Base-by-base conservation (phyloP, 2,888 invertebrate genomes). In the Brenthis daphne region DNA sequence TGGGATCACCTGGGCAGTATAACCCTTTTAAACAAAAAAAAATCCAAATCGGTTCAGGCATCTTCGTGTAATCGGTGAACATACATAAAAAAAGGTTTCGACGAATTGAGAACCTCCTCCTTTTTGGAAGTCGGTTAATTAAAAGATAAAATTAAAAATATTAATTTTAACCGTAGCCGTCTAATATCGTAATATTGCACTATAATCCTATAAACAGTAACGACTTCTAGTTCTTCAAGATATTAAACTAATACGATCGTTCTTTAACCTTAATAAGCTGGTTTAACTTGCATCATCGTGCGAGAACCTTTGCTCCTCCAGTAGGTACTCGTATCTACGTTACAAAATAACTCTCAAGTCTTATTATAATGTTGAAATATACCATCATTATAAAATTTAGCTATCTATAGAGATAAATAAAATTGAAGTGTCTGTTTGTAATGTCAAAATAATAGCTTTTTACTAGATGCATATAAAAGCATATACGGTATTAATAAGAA, bases 191-290 rank as follows among this genome's bases (percentile, higher is more conserved):
- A 63, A 51, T 53, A 51, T 63, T 63, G 61, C 37, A 63, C 37
- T 63, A 33, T 63, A 63, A 63, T 63, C 53, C 53, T 53, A 63
- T 63, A 58, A 58, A 13, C 53, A 63, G 53, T 55, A 47, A 43
- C n/a, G 55, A 55, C 55, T 55, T 55, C 64, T 64, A 55, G 64
- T 64, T 64, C 47, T 64, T 64, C 54, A 29, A 54, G 63, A 57
- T 51, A 68, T 56, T 43, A 63, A 63, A 51, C 67, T 64, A 51
- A 65, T 56, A 54, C 47, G 14, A 55, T 56, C 50, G 60, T 55
- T 56, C 57, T 57, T 64, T 68, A 64, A 64, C 63, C 63, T 64
- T 53, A 68, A 68, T 68, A 68, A 68, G 67, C 64, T 51, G 33
- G 63, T 68, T 68, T 57, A 50, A 20, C 55, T 68, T 64, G 63